A percentile compares a stretch with the other conserved stretches of the same genome.
Evolutionary conservation across 2,888 invertebrate genomes (phyloP).

Genomic region (Chloroclystis v-ata): DNA sequence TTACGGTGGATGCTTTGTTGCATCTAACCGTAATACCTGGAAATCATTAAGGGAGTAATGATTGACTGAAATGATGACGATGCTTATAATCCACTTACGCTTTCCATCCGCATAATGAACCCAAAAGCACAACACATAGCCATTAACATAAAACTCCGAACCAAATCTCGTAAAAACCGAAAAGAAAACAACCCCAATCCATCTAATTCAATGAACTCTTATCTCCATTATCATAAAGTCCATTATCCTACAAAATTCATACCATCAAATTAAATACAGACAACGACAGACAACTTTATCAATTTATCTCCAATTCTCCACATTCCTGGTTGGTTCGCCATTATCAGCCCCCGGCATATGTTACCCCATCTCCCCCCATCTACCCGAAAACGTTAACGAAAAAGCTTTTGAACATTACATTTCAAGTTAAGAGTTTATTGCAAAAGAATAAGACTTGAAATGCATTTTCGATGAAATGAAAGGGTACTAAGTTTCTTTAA

Average conservation of each 20-base stretch:
- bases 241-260: constrained; percentile 24
- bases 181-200: constrained; percentile 6
- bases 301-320: constrained; percentile 41
- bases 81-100: too few relatives aligned
- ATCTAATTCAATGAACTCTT: constrained; percentile 14
- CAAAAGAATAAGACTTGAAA: constrained; percentile 35
- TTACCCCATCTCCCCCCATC: constrained; percentile 27
- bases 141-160: too few relatives aligned
- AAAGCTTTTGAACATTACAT: constrained; percentile 39
- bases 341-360: constrained; percentile 39
- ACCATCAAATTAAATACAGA: constrained; percentile 25
- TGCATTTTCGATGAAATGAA: constrained; percentile 8
- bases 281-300: constrained; percentile 45
- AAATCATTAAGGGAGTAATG: too few relatives aligned
- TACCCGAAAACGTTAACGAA: constrained; percentile 37
- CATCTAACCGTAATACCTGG: too few relatives aligned
- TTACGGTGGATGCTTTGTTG: too few relatives aligned
- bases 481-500: too few relatives aligned
- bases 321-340: constrained; percentile 31
- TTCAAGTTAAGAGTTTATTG: constrained; percentile 31
- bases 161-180: constrained; percentile 3
- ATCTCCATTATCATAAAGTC: constrained; percentile 23
- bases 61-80: too few relatives aligned
- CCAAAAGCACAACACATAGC: too few relatives aligned
- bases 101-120: too few relatives aligned